phyloP scores from a whole-genome alignment of 2,888 invertebrate genomes.

The Pegoplata infirma region DNA sequence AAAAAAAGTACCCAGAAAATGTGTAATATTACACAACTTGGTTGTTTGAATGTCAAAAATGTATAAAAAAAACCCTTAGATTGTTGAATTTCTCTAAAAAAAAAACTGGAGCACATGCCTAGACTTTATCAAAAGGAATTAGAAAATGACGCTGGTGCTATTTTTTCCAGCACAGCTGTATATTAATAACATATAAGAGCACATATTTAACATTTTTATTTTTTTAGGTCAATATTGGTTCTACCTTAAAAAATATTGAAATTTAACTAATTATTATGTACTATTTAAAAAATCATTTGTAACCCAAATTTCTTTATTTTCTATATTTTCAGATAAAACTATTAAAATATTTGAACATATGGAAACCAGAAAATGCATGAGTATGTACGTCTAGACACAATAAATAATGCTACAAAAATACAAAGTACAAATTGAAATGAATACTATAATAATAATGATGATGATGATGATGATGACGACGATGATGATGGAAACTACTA shows the following conservation, averaged over 20 bases:
- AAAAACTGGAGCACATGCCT: no score
- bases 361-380: conserved; percentile 1
- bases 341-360: not conserved
- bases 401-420: conserved; percentile 30
- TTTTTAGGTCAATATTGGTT: not conserved
- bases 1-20: no score
- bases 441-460: not conserved
- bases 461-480: not conserved
- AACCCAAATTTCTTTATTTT: not conserved
- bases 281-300: not conserved
- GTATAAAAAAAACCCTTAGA: no score
- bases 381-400: conserved; percentile 49
- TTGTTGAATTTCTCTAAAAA: no score
- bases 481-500: not conserved
- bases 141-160: no score
- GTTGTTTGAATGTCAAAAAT: no score
- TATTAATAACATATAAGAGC: no score
- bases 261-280: not conserved
- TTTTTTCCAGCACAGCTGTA: no score
- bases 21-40: no score
- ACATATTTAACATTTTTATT: no score
- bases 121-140: no score
- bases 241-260: not conserved
- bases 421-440: conserved; percentile 3
- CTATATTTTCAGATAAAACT: conserved; percentile 46